Evolutionary conservation across 2,797 vertebrate genomes (phyloP), one percentile per base, ranked within the genome.

Genomic region (Amazona finschi): DNA sequence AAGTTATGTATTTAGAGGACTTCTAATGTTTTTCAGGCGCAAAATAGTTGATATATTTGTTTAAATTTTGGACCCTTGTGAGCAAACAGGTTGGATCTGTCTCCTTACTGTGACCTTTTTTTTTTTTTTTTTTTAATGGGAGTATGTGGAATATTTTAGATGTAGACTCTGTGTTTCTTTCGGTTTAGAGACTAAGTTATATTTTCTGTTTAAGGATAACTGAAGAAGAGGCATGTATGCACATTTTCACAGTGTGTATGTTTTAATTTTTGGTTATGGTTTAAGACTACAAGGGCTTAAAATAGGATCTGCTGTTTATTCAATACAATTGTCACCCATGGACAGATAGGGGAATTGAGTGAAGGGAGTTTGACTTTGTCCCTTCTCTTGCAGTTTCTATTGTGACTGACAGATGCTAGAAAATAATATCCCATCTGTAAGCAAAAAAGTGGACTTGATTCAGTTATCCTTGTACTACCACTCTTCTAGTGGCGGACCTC

Each of bases 221-320:
- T 0, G 0, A 14, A 16, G 30, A 60, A 76, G 22, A 12, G 17
- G 9, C 12, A 9, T 5, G 3, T 43, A 15, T 0, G 0, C 41
- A 22, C 5, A 21, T 27, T 87, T 75, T 57, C 11, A 50, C 5
- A 28, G 31, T 6, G 5, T 13, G 7, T 33, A 3, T 39, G 4
- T 47, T 66, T 67, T 53, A n/a, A 15, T 44, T 76, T 80, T 60
- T 46, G 11, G 4, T 39, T 79, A 24, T 27, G 22, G 21, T 46
- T 90, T 33, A 67, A 67, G 65, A 41, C 36, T 44, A 21, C 14
- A 41, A 33, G 15, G 19, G 3, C 38, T 84, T 94, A 67, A 75
- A 77, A 83, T 53, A 15, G 10, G 11, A 31, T 61, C 19, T 78
- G 12, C 22, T 85, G 5, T 86, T 84, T 58, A n/a, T 36, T 89